Evolutionary conservation across 2,888 invertebrate genomes (phyloP), one percentile per base, ranked within the genome.

Genomic region (Polietes domitor): DNA sequence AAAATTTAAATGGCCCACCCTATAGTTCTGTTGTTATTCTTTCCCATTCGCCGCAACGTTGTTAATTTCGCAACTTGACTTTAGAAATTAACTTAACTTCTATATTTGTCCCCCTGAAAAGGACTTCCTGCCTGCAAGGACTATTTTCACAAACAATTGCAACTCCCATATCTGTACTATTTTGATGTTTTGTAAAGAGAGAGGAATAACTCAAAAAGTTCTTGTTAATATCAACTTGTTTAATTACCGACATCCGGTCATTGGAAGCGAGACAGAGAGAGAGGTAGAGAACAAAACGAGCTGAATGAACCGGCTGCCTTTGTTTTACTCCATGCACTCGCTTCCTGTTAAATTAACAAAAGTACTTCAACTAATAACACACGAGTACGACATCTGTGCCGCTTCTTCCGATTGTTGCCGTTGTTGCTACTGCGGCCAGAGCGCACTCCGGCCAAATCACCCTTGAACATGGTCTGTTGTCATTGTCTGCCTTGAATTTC

Each of bases 311-410:
- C 26, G 58, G 58, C 58, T 15, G 47, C 37, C 55, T 74, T 77
- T 72, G 61, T 75, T 63, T 15, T 32, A 78, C 70, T 68, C 53
- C 70, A 47, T 74, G 73, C 61, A 83, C 61, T n/a, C n/a, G n/a
- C n/a, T 80, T 83, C 82, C 80, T 58, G 77, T 80, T 77, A 73
- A 79, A 73, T 80, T 78, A 77, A 77, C 79, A 70, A 53, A 70
- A 73, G 55, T 63, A 72, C 80, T 80, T 73, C 47, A 80, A 72
- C 73, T 80, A 80, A 73, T 63, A 83, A 77, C 73, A 80, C n/a
- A n/a, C n/a, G n/a, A n/a, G n/a, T 43, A 80, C 53, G 73, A 77
- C 73, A 83, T 83, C 65, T 63, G 76, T 83, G 76, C 37, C 28
- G 58, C 24, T 50, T 70, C 26, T 6, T 43, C 26, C 24, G 17